Evolutionary conservation across 2,888 invertebrate genomes (phyloP).

Genomic region (Lordiphosa fenestrarum): DNA sequence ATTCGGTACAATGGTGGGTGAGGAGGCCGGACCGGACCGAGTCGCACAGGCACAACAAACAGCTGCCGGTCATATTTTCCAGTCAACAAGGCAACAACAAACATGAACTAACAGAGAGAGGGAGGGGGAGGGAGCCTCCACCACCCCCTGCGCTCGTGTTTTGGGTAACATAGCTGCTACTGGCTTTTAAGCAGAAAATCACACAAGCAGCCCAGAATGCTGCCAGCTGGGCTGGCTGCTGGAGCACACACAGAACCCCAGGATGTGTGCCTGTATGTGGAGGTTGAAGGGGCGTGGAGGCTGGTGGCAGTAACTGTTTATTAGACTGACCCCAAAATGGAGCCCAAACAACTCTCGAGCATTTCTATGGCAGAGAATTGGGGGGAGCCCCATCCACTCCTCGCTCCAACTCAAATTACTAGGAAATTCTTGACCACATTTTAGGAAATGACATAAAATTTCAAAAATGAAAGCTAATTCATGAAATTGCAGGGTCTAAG

Average conservation of each 20-base stretch:
- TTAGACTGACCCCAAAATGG: conserved; percentile 76
- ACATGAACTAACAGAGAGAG: conserved; percentile 28
- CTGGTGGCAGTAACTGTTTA: conserved; percentile 53
- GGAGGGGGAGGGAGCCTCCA: not conserved
- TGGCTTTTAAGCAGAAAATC: conserved; percentile 68
- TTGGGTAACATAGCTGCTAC: conserved; percentile 28
- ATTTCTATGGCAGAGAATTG: conserved; percentile 11
- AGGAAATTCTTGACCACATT: too few relatives aligned
- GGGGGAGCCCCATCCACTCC: too few relatives aligned
- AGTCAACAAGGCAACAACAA: conserved; percentile 74
- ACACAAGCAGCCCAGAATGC: conserved; percentile 46
- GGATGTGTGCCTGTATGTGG: conserved; percentile 4
- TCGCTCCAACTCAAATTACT: not conserved
- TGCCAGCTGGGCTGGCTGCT: conserved; percentile 10
- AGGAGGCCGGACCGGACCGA: conserved; percentile 8
- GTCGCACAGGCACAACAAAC: conserved; percentile 54
- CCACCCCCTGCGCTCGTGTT: conserved; percentile 1
- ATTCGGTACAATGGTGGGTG: conserved; percentile 5
- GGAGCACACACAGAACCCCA: conserved; percentile 13
- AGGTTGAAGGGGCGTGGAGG: not conserved
- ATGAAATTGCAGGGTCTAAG: too few relatives aligned
- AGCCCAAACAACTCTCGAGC: conserved; percentile 33
- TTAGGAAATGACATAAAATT: too few relatives aligned
- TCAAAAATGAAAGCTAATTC: too few relatives aligned
- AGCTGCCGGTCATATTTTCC: conserved; percentile 73